Percentiles rank a stretch among this genome's conserved stretches.
Evolutionary conservation across 2,113 vertebrate genomes (phyloP).

Genomic region (Epinephelus fuscoguttatus): DNA sequence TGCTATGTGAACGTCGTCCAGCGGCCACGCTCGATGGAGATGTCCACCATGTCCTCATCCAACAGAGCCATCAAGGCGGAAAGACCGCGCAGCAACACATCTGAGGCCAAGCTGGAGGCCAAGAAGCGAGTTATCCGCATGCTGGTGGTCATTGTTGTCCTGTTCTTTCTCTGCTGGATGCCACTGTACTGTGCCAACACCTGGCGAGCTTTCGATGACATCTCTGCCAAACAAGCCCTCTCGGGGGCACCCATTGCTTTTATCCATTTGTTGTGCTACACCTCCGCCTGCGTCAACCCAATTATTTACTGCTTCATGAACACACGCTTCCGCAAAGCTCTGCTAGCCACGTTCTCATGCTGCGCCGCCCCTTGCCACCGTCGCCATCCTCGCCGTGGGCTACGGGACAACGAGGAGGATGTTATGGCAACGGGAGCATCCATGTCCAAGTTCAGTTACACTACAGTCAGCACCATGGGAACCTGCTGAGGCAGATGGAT

Average conservation of each 20-base stretch:
- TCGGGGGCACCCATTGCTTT: constrained; percentile 94
- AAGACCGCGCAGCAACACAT: constrained; percentile 85
- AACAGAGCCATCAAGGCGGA: constrained; percentile 75
- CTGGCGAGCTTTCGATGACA: constrained; percentile 91
- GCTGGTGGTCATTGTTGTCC: constrained; percentile 93
- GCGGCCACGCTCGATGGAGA: constrained; percentile 86
- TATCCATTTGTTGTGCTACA: constrained; percentile 93
- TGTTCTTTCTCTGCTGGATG: constrained; percentile 97
- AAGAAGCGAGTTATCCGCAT: constrained; percentile 96
- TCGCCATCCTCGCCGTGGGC: constrained; percentile 53
- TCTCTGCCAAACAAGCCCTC: constrained; percentile 85
- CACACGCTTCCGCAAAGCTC: constrained; percentile 93
- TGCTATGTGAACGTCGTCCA: constrained; percentile 90
- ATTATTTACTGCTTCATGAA: constrained; percentile 99
- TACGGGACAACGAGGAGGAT: constrained; percentile 85
- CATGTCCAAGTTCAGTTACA: constrained; percentile 95
- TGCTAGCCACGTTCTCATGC: constrained; percentile 87
- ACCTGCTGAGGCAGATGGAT: constrained; percentile 82
- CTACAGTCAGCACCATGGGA: constrained; percentile 93
- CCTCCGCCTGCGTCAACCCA: constrained; percentile 93
- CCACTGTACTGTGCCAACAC: constrained; percentile 94
- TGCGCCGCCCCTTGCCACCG: constrained; percentile 77
- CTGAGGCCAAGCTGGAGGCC: constrained; percentile 90
- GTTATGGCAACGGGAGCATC: constrained; percentile 86
- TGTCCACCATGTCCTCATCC: constrained; percentile 84